These are phyloP conservation scores for Sebastes hopkinsi DNA, from an alignment of 2,797 vertebrate genomes.

Conservation along the genomic window DNA sequence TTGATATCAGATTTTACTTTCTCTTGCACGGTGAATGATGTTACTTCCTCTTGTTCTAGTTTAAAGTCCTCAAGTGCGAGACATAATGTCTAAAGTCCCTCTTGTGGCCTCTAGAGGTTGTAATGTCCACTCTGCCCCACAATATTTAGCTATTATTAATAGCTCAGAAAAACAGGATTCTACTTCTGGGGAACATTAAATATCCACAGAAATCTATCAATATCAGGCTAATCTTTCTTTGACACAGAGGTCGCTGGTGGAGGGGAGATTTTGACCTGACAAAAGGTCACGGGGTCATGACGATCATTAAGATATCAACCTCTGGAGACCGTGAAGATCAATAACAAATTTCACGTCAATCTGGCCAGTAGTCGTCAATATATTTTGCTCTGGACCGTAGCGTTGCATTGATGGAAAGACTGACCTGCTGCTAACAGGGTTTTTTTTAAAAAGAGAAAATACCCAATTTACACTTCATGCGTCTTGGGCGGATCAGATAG, in stretches of 20 bases:
- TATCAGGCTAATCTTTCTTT: background rate
- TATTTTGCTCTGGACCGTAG: background rate
- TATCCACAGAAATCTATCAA: background rate
- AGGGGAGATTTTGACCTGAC: background rate
- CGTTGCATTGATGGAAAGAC: background rate
- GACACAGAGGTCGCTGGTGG: background rate
- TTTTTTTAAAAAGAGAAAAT: background rate
- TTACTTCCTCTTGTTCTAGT: background rate
- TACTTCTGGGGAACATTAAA: background rate
- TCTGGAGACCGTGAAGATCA: constrained; percentile 8
- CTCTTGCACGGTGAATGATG: background rate
- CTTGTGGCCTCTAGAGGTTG: background rate
- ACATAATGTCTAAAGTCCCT: background rate
- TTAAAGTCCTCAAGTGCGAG: background rate
- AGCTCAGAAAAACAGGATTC: background rate
- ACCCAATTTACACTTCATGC: background rate
- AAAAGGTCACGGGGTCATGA: constrained; percentile 12
- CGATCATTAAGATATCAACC: constrained; percentile 10
- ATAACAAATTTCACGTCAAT: constrained; percentile 17
- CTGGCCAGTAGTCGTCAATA: constrained; percentile 7
- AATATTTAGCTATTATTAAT: too few relatives aligned
- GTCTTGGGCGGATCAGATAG: background rate
- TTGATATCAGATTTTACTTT: background rate
- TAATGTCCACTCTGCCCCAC: background rate
- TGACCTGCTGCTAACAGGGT: background rate